Conservation (phyloP, 2,113 vertebrate species). For the Ifrita kowaldi region DNA sequence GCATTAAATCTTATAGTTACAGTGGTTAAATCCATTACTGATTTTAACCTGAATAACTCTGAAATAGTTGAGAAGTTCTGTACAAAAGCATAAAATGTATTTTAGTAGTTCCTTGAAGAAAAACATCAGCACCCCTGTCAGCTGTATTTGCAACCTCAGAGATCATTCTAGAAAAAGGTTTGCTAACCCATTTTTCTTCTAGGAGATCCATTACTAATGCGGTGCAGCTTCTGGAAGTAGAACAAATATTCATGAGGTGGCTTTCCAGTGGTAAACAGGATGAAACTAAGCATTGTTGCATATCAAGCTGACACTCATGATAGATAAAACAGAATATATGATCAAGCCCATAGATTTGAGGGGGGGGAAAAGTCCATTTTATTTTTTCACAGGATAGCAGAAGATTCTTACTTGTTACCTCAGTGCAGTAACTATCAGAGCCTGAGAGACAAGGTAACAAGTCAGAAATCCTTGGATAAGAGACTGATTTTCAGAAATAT, state of each 20-base stretch:
- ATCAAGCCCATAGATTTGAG: neutral
- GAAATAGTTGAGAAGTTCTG: neutral
- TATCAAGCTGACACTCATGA: neutral
- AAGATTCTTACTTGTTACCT: neutral
- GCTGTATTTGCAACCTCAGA: neutral
- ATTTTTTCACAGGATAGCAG: neutral
- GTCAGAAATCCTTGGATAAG: neutral
- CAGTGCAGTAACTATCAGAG: neutral
- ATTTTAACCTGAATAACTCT: constrained; percentile 12
- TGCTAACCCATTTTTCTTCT: constrained; percentile 1
- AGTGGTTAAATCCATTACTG: neutral
- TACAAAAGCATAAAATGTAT: neutral
- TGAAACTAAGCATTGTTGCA: neutral
- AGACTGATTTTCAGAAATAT: neutral
- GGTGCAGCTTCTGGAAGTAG: neutral
- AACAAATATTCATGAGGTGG: constrained; percentile 19
- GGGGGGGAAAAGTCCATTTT: neutral
- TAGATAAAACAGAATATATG: constrained; percentile 3
- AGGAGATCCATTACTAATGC: neutral
- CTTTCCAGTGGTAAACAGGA: neutral
- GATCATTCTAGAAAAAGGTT: neutral
- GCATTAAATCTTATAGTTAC: neutral
- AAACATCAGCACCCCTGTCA: neutral
- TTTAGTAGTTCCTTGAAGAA: neutral
- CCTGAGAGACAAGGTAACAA: neutral